Evolutionary conservation across 1,140 invertebrate species (phyloP).

Genomic region (Galleria mellonella): DNA sequence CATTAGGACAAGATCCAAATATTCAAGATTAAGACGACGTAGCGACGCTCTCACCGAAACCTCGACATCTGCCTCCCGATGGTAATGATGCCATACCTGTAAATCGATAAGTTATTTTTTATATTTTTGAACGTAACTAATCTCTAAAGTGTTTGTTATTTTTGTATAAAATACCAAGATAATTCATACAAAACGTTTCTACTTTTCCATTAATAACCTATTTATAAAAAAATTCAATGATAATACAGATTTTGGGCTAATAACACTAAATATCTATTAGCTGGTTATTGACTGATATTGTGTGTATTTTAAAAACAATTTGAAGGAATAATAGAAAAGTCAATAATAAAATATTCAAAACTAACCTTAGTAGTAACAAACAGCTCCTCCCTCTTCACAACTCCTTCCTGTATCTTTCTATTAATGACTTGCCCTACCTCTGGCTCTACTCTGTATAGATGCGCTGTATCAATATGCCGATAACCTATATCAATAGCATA

Average conservation of each 20-base stretch:
- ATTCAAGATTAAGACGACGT: conserved; percentile 80
- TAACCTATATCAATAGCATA: conserved; percentile 89
- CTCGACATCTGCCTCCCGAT: conserved; percentile 51
- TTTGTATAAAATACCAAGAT: too few relatives aligned
- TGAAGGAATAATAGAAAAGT: too few relatives aligned
- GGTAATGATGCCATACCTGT: conserved; percentile 64
- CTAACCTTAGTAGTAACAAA: conserved; percentile 87
- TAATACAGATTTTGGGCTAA: too few relatives aligned
- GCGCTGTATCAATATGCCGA: conserved; percentile 92
- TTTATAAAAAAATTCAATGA: too few relatives aligned
- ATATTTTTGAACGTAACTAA: too few relatives aligned
- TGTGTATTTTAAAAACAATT: too few relatives aligned
- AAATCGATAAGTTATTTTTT: conserved; percentile 5
- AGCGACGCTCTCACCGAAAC: conserved; percentile 76
- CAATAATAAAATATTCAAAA: conserved; percentile 1
- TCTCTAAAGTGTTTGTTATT: too few relatives aligned
- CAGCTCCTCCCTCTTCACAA: conserved; percentile 88
- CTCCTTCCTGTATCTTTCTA: conserved; percentile 83
- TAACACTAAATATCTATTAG: too few relatives aligned
- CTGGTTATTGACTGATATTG: too few relatives aligned
- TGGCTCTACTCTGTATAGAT: conserved; percentile 87
- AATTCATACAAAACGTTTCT: too few relatives aligned
- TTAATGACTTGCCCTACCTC: conserved; percentile 87
- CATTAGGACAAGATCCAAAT: conserved; percentile 87
- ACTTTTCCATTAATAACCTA: too few relatives aligned